These are phyloP conservation scores for Pempheris klunzingeri DNA, from an alignment of 2,797 vertebrate genomes.

Conservation along the genomic window DNA sequence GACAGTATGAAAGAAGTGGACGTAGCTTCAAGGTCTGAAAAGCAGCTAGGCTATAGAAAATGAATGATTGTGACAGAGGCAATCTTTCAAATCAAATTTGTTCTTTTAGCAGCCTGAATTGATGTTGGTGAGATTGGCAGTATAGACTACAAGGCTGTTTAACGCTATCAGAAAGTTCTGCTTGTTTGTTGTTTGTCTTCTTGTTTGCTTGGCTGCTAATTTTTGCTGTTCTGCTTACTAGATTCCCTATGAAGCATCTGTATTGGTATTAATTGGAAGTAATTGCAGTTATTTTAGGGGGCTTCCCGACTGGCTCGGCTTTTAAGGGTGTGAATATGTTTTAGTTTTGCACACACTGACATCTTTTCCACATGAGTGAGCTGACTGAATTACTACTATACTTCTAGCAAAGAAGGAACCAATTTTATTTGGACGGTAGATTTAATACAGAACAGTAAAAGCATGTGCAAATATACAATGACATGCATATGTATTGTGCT, in stretches of 20 bases:
- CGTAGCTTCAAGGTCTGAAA: no score
- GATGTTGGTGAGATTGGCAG: not conserved
- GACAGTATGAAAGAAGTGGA: no score
- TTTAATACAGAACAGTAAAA: not conserved
- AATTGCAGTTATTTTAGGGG: not conserved
- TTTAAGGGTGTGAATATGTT: not conserved
- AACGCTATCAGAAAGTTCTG: not conserved
- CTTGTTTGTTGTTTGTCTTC: not conserved
- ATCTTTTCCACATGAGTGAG: not conserved
- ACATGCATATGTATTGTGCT: slow-evolving; percentile 1
- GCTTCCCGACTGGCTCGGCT: not conserved
- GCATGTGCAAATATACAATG: slow-evolving; percentile 4
- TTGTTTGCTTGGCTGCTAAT: not conserved
- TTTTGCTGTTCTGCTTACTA: not conserved
- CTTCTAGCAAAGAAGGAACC: not conserved
- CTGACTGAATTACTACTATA: not conserved
- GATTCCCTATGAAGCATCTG: not conserved
- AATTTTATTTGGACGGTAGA: not conserved
- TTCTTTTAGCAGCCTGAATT: no score
- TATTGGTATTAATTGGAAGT: not conserved
- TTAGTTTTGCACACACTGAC: not conserved
- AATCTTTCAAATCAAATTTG: no score
- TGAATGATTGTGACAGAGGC: no score
- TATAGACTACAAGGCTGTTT: not conserved
- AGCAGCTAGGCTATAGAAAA: no score